phyloP scores from a whole-genome alignment of 2,797 vertebrate species.

The Meriones psammophilus region DNA sequence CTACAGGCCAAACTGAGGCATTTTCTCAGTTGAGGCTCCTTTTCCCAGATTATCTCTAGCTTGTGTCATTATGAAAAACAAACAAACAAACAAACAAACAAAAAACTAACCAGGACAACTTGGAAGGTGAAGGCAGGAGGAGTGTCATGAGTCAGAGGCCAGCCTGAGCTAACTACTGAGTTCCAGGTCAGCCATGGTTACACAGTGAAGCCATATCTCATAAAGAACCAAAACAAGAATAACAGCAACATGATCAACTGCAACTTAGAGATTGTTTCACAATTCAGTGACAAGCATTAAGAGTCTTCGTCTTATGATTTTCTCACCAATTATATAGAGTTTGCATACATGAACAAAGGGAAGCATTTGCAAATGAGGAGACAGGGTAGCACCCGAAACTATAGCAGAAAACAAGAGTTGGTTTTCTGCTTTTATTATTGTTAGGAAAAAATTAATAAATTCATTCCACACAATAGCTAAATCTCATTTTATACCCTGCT shows the following conservation, averaged over 20 bases:
- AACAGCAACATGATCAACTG: background rate
- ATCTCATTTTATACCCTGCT: background rate
- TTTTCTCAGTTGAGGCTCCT: background rate
- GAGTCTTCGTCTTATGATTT: slow-evolving; percentile 27
- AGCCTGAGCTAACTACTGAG: background rate
- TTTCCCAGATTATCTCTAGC: background rate
- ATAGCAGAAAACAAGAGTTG: background rate
- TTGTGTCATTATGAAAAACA: background rate
- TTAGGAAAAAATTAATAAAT: slow-evolving; percentile 7
- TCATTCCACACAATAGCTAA: background rate
- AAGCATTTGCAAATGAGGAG: slow-evolving; percentile 27
- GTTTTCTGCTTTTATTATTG: background rate
- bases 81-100: too few relatives aligned
- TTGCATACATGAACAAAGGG: slow-evolving; percentile 23
- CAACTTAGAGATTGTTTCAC: background rate
- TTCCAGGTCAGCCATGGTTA: background rate
- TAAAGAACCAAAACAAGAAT: background rate
- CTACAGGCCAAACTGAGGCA: background rate
- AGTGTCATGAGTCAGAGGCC: background rate
- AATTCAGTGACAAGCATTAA: background rate
- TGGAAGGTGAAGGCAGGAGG: background rate
- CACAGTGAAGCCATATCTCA: background rate
- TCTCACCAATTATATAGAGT: slow-evolving; percentile 23
- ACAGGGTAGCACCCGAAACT: slow-evolving; percentile 12
- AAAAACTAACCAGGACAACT: background rate